Evolutionary conservation across 1,140 invertebrate species (phyloP), one percentile per base, ranked within the genome.

Genomic region (Magallana ariakensis): DNA sequence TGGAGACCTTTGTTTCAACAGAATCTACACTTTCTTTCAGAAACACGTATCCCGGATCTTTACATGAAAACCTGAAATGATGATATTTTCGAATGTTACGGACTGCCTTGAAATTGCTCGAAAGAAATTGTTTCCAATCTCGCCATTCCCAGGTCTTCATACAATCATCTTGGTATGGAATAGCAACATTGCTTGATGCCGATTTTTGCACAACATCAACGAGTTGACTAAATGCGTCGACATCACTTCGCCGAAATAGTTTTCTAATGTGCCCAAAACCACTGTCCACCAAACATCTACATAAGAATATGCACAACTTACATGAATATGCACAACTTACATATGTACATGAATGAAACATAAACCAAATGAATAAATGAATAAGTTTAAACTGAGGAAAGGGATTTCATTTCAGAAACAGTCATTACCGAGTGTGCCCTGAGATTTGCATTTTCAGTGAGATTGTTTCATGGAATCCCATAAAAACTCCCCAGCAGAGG

Each of bases 41-140:
- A 2, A 66, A 66, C n/a, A 66, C 62, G 22, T 66, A 66, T 19
- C 82, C 82, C 11, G 82, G 82, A 22, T 58, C 3, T 26, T 83
- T 15, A 58, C 1, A 22, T 4, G 33, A 26, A 57, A 83, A 56
- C 7, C 22, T 15, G 56, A 83, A 83, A 13, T 83, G 54, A 46
- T 58, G 82, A 16, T 83, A 83, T 57, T 83, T 83, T 22, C 82
- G 4, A 16, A 57, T 83, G 22, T 55, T 26, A 9, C 10, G 0
- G 16, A 83, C 2, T 8, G 54, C 33, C 19, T 22, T 55, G 82
- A 83, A 83, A 55, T 55, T 13, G 53, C 22, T 6, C 4, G 82
- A 55, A 19, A 83, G 53, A 83, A 56, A 83, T 26, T 6, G 5
- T 81, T 81, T 81, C 26, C 26, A 26, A 83, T 56, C 46, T 7